Evolutionary conservation across 30 jellyfish, hydroid and myxozoan species (phyloP).

Genomic region (Mastigias papua): DNA sequence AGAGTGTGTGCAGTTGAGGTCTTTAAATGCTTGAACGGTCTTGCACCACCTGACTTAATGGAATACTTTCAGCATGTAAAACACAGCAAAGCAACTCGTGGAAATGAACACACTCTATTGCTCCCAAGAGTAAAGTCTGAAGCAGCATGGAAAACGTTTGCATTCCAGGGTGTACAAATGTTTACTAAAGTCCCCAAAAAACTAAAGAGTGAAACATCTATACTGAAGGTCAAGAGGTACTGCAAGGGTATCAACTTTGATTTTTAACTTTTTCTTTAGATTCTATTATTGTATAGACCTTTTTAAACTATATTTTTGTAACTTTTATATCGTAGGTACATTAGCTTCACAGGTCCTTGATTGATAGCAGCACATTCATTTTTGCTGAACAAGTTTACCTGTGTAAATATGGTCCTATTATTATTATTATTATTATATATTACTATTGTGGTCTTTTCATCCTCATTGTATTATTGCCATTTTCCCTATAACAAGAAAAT

Average conservation of each 20-base stretch:
- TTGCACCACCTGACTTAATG: conserved; percentile 9
- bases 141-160: conserved; percentile 9
- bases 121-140: conserved; percentile 32
- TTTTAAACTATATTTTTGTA: too few relatives aligned
- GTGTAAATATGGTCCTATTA: too few relatives aligned
- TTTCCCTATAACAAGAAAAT: too few relatives aligned
- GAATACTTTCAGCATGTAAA: conserved; percentile 9
- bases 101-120: conserved; percentile 7
- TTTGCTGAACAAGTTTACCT: too few relatives aligned
- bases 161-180: not conserved
- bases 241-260: not conserved
- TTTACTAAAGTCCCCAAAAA: not conserved
- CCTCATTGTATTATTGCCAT: too few relatives aligned
- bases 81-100: conserved; percentile 23
- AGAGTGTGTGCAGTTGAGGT: conserved; percentile 46
- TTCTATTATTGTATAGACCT: not conserved
- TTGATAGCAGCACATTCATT: too few relatives aligned
- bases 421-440: too few relatives aligned
- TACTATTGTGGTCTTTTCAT: too few relatives aligned
- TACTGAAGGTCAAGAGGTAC: not conserved
- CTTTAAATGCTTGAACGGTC: conserved; percentile 25
- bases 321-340: too few relatives aligned
- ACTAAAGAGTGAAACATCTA: not conserved
- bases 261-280: not conserved
- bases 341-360: too few relatives aligned